These are phyloP conservation scores for Pseudomyrmex dendroicus DNA, from an alignment of 1,140 invertebrate genomes.

Conservation along the genomic window DNA sequence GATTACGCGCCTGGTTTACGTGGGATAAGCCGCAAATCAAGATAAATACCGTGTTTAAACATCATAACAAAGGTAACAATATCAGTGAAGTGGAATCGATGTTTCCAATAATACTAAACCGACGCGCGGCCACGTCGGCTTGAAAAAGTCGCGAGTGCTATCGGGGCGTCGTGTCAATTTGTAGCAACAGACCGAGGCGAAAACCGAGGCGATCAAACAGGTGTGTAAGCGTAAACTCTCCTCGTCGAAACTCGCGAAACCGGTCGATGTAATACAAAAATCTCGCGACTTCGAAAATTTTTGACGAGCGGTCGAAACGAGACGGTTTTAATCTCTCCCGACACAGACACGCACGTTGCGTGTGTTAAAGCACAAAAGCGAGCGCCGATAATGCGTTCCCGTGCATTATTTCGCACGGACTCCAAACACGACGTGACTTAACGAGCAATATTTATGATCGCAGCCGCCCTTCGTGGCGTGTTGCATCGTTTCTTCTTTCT, in stretches of 20 bases:
- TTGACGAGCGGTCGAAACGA: conserved; percentile 19
- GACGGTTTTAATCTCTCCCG: conserved; percentile 41
- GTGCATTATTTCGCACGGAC: background rate
- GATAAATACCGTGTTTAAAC: conserved; percentile 11
- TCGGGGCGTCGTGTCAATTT: conserved; percentile 53
- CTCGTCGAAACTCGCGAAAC: conserved; percentile 16
- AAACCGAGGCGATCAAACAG: conserved; percentile 50
- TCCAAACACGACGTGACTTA: conserved; percentile 59
- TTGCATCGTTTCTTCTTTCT: background rate
- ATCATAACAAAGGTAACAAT: conserved; percentile 9
- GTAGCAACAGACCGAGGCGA: conserved; percentile 33
- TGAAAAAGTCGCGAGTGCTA: conserved; percentile 48
- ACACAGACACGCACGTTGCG: background rate
- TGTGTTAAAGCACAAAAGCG: conserved; percentile 1
- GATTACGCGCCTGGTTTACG: background rate
- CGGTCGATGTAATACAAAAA: conserved; percentile 17
- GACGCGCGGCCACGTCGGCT: conserved; percentile 7
- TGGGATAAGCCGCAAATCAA: conserved; percentile 15
- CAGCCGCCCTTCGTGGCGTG: background rate
- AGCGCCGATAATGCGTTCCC: conserved; percentile 39
- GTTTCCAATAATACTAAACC: conserved; percentile 1
- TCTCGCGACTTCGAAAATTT: conserved; percentile 9
- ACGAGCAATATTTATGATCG: conserved; percentile 46
- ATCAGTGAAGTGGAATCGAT: conserved; percentile 14
- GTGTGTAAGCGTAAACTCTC: conserved; percentile 51